These are phyloP conservation scores for Drosophila prolongata DNA, from an alignment of 2,888 invertebrate species.

Conservation along the genomic window DNA sequence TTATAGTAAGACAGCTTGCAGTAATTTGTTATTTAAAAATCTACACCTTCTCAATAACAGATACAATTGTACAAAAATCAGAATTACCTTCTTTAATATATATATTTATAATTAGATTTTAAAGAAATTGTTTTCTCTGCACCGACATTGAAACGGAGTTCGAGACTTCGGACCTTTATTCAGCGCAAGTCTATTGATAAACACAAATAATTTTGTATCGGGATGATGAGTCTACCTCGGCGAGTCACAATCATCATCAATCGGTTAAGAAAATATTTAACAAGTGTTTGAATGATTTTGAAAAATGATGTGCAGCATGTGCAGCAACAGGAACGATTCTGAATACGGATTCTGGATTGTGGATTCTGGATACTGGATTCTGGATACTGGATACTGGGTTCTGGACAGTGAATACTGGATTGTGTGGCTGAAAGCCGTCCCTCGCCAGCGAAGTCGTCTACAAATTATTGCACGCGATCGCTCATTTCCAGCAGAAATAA, in stretches of 20 bases:
- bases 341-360: slow-evolving; percentile 4
- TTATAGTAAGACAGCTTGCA: no score
- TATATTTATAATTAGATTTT: no score
- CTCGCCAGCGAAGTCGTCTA: slow-evolving; percentile 55
- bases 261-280: slow-evolving; percentile 82
- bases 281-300: slow-evolving; percentile 84
- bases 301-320: slow-evolving; percentile 81
- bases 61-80: no score
- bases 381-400: neutral
- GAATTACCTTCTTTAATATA: no score
- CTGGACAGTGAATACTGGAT: slow-evolving; percentile 1
- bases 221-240: slow-evolving; percentile 34
- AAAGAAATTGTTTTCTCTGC: slow-evolving; percentile 2
- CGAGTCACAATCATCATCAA: slow-evolving; percentile 78
- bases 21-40: no score
- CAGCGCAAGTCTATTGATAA: slow-evolving; percentile 68
- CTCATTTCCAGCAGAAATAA: slow-evolving; percentile 78
- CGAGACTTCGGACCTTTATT: slow-evolving; percentile 41
- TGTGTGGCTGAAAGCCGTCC: neutral
- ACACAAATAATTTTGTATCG: slow-evolving; percentile 68
- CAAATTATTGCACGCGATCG: slow-evolving; percentile 78
- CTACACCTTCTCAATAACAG: no score
- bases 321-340: slow-evolving; percentile 24
- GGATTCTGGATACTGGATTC: neutral
- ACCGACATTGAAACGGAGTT: slow-evolving; percentile 14